Evolutionary conservation across 1,140 invertebrate genomes (phyloP).

Genomic region (Drosophila subpulchrella): DNA sequence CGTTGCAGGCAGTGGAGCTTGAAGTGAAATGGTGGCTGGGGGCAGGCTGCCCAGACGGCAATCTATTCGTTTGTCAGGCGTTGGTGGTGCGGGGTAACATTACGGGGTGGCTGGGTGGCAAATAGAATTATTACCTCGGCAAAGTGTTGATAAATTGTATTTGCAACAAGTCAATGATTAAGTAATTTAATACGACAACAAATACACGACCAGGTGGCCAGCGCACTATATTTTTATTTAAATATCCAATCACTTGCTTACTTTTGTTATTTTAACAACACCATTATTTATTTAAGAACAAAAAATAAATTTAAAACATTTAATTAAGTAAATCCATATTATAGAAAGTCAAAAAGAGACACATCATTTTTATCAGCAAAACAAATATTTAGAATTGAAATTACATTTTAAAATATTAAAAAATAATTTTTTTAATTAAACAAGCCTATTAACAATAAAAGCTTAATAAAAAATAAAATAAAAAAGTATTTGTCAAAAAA

Average conservation of each 20-base stretch:
- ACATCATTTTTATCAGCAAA: too few species aligned
- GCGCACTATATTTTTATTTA: neutral
- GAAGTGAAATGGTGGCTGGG: conserved; percentile 17
- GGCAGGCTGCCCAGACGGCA: conserved; percentile 39
- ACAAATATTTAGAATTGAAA: too few species aligned
- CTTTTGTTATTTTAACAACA: too few species aligned
- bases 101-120: neutral
- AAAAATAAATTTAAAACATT: neutral
- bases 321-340: too few species aligned
- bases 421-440: too few species aligned
- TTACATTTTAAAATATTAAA: too few species aligned
- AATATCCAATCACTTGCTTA: neutral
- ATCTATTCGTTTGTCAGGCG: conserved; percentile 45
- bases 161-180: conserved; percentile 28
- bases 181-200: conserved; percentile 21
- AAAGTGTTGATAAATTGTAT: conserved; percentile 40
- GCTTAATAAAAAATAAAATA: too few species aligned
- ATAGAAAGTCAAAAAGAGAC: too few species aligned
- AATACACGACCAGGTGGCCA: neutral
- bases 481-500: conserved; percentile 10
- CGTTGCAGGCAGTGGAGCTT: conserved; percentile 45
- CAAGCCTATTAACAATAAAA: too few species aligned
- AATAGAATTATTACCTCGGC: conserved; percentile 34
- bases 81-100: neutral
- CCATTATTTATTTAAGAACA: too few species aligned